Evolutionary conservation across 2,888 invertebrate species (phyloP), one percentile per base, ranked within the genome.

Genomic region (Gryllus longicercus): DNA sequence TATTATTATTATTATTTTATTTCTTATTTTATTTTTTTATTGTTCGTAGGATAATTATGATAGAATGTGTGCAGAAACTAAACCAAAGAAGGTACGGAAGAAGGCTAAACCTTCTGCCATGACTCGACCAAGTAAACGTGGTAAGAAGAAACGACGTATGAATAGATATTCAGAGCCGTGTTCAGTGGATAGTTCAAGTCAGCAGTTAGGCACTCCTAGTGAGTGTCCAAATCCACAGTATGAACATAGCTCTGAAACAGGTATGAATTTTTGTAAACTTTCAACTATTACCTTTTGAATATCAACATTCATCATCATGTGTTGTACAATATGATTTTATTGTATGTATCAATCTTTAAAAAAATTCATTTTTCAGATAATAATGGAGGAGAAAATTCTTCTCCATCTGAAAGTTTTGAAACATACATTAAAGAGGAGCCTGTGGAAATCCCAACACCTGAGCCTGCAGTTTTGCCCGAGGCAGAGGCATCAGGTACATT

Each of bases 21-120:
- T 21, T 21, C 21, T 21, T 21, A 21, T 21, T 21, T 21, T 21
- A 21, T 21, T 38, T 63, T n/a, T 75, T 14, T 75, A n/a, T 23
- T 75, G 14, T 82, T 84, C 85, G 2, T 85, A 93, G 93, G 95
- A 95, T 85, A 95, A 95, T 87, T 95, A 95, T 87, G 92, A 92
- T 86, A 93, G 93, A 86, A 89, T 93, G 85, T 90, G 92, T 83
- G 93, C 93, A 84, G 93, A 93, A 87, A 91, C 91, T 78, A 93
- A 93, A 87, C 94, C 94, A 86, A 93, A 91, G 87, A 91, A 94
- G 90, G 88, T 91, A 16, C 88, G 91, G 78, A 91, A 91, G 85
- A 91, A 92, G 82, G 88, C 91, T 51, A 90, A 90, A 85, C 88
- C 89, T 50, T 89, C 89, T 21, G 88, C 89, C 50, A 88, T 89